A percentile compares a stretch with the other conserved stretches of the same genome.
Evolutionary conservation across 2,797 vertebrate genomes (phyloP).

Genomic region (Melopsittacus undulatus): DNA sequence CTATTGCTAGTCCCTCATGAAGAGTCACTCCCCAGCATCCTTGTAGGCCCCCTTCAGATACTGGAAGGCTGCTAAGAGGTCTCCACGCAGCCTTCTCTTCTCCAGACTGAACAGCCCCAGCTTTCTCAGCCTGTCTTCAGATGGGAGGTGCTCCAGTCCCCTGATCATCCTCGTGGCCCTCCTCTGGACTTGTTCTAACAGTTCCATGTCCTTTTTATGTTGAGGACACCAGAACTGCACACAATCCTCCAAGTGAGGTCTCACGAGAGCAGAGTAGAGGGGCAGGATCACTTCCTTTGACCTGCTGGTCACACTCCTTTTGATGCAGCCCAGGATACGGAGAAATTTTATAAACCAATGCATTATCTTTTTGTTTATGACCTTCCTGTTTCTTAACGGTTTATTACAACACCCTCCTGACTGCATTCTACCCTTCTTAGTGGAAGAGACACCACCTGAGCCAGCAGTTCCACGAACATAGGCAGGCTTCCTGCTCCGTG

Average conservation of each 20-base stretch:
- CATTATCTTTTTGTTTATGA: not conserved
- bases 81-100: not conserved
- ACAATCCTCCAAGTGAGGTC: too few species aligned
- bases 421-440: not conserved
- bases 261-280: not conserved
- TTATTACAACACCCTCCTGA: not conserved
- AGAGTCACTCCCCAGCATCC: not conserved
- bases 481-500: fast-evolving
- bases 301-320: not conserved
- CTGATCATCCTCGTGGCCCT: too few species aligned
- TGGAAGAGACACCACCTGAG: not conserved
- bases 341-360: not conserved
- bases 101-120: too few species aligned
- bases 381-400: not conserved
- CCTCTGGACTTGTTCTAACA: too few species aligned
- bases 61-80: not conserved
- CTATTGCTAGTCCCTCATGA: not conserved
- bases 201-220: too few species aligned
- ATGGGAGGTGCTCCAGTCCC: too few species aligned
- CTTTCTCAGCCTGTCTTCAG: too few species aligned
- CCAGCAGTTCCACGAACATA: not conserved
- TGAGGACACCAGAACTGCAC: too few species aligned
- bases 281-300: not conserved
- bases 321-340: not conserved
- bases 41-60: not conserved